phyloP scores from a whole-genome alignment of 2,888 invertebrate genomes.

The Sericinus montela region DNA sequence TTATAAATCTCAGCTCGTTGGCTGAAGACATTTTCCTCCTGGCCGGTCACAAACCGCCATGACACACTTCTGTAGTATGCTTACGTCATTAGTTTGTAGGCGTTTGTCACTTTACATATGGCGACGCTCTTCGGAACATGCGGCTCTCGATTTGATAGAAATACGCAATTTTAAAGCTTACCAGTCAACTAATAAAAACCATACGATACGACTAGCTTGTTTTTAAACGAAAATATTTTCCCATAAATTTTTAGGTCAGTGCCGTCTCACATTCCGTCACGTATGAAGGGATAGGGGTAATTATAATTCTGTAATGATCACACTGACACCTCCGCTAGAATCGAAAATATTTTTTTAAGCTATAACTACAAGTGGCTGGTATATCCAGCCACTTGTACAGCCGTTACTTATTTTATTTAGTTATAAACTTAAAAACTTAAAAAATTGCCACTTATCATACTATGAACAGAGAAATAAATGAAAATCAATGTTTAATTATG shows the following conservation, averaged over 20 bases:
- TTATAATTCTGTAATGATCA: conserved; percentile 64
- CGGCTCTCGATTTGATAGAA: conserved; percentile 22
- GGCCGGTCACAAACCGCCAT: conserved; percentile 31
- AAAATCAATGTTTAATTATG: too few relatives aligned
- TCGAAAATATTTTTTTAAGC: conserved; percentile 20
- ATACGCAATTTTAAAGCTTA: conserved; percentile 33
- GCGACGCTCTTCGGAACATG: conserved; percentile 28
- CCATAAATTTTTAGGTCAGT: conserved; percentile 67
- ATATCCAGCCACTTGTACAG: too few relatives aligned
- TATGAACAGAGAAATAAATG: too few relatives aligned
- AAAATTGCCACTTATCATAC: too few relatives aligned
- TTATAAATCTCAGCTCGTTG: conserved; percentile 8
- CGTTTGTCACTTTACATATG: conserved; percentile 44
- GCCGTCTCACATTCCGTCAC: conserved; percentile 58
- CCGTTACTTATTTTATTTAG: too few relatives aligned
- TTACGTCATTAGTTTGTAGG: conserved; percentile 57
- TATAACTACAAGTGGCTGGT: not conserved
- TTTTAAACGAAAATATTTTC: conserved; percentile 48
- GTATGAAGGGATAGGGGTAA: conserved; percentile 61
- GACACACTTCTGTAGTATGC: conserved; percentile 35
- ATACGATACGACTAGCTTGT: conserved; percentile 22
- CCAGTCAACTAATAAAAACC: conserved; percentile 27
- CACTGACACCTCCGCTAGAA: conserved; percentile 51
- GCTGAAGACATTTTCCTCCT: conserved; percentile 23
- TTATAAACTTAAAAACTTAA: too few relatives aligned